phyloP scores from a whole-genome alignment of 2,888 invertebrate genomes.

The Conistra vaccinii region DNA sequence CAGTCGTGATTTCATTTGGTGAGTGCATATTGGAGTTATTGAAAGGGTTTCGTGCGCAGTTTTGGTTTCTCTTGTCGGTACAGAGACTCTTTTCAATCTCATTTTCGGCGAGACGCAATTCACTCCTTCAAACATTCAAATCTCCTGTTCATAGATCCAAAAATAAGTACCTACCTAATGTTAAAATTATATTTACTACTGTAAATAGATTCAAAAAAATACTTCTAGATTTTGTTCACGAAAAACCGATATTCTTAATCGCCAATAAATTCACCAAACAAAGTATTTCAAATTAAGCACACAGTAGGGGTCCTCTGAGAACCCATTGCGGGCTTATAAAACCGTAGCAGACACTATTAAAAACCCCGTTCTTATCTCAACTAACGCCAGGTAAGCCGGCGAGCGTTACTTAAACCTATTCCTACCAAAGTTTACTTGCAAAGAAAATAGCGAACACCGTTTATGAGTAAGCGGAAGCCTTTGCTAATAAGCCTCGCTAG shows the following conservation, averaged over 20 bases:
- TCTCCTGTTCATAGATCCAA: background rate
- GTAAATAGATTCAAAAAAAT: too few relatives aligned
- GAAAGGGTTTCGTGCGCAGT: background rate
- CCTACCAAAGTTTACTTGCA: conserved; percentile 68
- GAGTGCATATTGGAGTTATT: conserved; percentile 1
- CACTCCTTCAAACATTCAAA: background rate
- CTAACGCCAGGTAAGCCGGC: conserved; percentile 73
- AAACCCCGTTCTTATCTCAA: conserved; percentile 71
- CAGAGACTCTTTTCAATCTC: background rate
- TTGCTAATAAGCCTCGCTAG: conserved; percentile 75
- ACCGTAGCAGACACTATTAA: conserved; percentile 68
- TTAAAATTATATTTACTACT: too few relatives aligned
- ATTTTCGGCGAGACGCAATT: background rate
- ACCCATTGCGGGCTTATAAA: conserved; percentile 59
- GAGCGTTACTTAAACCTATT: conserved; percentile 73
- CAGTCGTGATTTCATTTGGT: conserved; percentile 26
- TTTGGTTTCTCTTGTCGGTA: background rate
- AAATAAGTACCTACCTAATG: background rate
- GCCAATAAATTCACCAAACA: conserved; percentile 30
- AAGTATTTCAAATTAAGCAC: conserved; percentile 55
- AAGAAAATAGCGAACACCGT: conserved; percentile 76
- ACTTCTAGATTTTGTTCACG: background rate
- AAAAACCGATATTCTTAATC: background rate
- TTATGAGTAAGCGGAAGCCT: conserved; percentile 76
- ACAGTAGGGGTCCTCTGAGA: conserved; percentile 36